A percentile compares a stretch with the other conserved stretches of the same genome.
Conservation (phyloP, 2,113 vertebrate genomes). For the Caloenas nicobarica region DNA sequence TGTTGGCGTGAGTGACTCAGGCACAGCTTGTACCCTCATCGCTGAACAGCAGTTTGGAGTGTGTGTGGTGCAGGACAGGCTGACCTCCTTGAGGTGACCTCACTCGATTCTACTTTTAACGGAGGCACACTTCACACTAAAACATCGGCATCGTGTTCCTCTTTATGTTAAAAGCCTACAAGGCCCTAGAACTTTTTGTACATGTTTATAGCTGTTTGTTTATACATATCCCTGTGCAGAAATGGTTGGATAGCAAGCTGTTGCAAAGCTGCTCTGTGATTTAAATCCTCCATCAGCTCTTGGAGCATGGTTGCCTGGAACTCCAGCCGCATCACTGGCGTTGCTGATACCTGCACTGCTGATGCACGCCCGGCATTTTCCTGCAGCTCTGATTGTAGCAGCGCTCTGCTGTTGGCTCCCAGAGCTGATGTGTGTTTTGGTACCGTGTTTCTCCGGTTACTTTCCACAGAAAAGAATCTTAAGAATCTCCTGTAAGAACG, state of each 20-base stretch:
- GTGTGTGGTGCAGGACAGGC: background rate
- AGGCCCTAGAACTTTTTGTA: background rate
- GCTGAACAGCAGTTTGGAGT: background rate
- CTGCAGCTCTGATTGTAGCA: background rate
- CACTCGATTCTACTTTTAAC: background rate
- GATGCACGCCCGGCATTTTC: background rate
- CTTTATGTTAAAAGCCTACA: background rate
- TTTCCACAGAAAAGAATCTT: background rate
- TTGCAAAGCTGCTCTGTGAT: background rate
- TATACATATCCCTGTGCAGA: background rate
- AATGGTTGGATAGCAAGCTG: background rate
- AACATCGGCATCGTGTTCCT: background rate
- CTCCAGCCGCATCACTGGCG: background rate
- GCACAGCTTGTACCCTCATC: background rate
- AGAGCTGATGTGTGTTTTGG: background rate
- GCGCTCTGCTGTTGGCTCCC: background rate
- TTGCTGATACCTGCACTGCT: background rate
- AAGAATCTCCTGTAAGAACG: background rate
- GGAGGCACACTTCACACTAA: background rate
- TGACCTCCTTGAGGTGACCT: background rate
- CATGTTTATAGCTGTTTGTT: background rate
- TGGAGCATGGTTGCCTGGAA: background rate
- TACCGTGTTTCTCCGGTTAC: background rate
- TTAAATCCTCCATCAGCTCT: background rate
- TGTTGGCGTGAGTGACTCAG: slow-evolving; percentile 1